Conservation (phyloP, 2,888 invertebrate genomes). For the Pinctada fucata region DNA sequence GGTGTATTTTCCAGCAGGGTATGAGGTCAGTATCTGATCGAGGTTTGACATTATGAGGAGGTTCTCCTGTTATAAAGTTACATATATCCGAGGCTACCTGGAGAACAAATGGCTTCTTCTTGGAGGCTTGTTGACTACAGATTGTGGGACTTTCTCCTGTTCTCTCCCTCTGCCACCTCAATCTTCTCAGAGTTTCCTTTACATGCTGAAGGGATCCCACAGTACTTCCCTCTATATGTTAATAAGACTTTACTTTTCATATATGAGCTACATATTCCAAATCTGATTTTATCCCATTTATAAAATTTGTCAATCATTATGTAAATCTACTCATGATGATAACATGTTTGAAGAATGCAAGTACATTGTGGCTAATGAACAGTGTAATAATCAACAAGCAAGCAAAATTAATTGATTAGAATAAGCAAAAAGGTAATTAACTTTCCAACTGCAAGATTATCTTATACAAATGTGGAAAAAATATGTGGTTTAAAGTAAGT, state of each 20-base stretch:
- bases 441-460: no score
- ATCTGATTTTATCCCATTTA: no score
- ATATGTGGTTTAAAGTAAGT: no score
- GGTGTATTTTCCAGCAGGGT: slow-evolving; percentile 30
- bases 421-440: no score
- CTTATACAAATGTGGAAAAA: no score
- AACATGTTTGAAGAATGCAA: no score
- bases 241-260: background rate
- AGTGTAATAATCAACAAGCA: no score
- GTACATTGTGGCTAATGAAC: no score
- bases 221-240: slow-evolving; percentile 36
- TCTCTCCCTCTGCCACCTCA: slow-evolving; percentile 70
- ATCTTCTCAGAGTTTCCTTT: slow-evolving; percentile 68
- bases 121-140: slow-evolving; percentile 21
- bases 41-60: slow-evolving; percentile 6
- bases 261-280: no score
- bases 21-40: slow-evolving; percentile 21
- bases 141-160: slow-evolving; percentile 50
- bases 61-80: slow-evolving; percentile 66
- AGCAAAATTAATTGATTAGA: no score
- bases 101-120: slow-evolving; percentile 32
- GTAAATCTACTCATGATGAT: no score
- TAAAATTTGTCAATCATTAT: no score
- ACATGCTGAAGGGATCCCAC: slow-evolving; percentile 69
- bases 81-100: slow-evolving; percentile 55